Evolutionary conservation across 2,888 invertebrate species (phyloP), one percentile per base, ranked within the genome.

Genomic region (Fissipunctia ypsillon): DNA sequence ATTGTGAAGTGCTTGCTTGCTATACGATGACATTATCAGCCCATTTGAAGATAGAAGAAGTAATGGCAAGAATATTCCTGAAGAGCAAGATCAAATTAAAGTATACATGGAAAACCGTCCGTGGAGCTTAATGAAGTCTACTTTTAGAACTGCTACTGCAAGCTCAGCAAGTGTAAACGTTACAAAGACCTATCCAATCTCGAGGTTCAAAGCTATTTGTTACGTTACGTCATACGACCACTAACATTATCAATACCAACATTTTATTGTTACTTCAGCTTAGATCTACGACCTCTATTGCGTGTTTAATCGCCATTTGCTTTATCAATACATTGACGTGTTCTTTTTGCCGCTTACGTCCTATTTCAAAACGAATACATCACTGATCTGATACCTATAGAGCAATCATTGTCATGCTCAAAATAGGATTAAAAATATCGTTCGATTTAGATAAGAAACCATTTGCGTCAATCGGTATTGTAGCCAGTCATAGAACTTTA

Each of bases 401-500:
- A 71, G 52, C 64, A 69, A 64, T 84, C 79, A 80, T 83, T 83
- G 83, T 76, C 85, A 78, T 79, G 71, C 66, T 73, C 71, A 72
- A 73, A 84, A 77, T 50, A 74, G 67, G 78, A 80, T 83, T 75
- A 66, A 64, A 83, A 74, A 73, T 69, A 78, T 76, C 69, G 75
- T 68, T 61, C 63, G 76, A 75, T 80, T 73, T 72, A 68, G 84
- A 78, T 81, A 69, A 85, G 86, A 85, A 80, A 78, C 16, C 64
- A 80, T 70, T 86, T 87, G 80, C 87, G 83, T 86, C 84, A 87
- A 80, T 78, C 69, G 56, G 56, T 69, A 56, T 56, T 76, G 48
- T 65, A 54, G 63, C 80, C 82, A 85, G 86, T 84, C 84, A 84
- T 69, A 82, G 64, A 84, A 78, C 81, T 84, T 77, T 81, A 84